Evolutionary conservation across 2,797 vertebrate species (phyloP).

Genomic region (Zenarchopterus dispar): DNA sequence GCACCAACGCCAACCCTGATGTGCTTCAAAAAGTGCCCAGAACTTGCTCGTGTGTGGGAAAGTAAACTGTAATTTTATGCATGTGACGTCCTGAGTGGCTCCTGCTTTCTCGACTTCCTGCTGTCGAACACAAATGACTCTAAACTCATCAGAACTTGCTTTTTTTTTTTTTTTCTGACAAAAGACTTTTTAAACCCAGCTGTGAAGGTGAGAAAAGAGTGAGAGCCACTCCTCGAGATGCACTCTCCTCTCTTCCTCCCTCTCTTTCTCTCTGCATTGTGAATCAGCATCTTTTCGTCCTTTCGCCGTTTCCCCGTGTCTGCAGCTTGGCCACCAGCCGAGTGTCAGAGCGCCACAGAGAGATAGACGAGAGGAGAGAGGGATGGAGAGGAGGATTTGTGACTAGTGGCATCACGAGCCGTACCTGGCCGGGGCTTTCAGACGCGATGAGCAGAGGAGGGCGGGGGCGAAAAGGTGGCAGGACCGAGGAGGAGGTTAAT

Average conservation of each 20-base stretch:
- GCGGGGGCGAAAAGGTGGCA: not conserved
- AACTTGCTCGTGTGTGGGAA: too few relatives aligned
- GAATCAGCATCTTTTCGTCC: slow-evolving; percentile 77
- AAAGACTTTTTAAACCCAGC: slow-evolving; percentile 19
- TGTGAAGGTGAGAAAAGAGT: slow-evolving; percentile 21
- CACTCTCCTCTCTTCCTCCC: slow-evolving; percentile 8
- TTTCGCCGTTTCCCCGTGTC: slow-evolving; percentile 30
- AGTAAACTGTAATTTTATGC: too few relatives aligned
- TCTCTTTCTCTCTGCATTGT: slow-evolving; percentile 56
- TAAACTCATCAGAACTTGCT: too few relatives aligned
- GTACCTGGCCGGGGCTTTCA: slow-evolving; percentile 22
- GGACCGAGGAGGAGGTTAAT: slow-evolving; percentile 6
- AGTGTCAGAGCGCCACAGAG: slow-evolving; percentile 20
- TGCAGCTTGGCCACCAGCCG: slow-evolving; percentile 54
- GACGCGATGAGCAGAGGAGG: slow-evolving; percentile 30
- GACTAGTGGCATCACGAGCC: slow-evolving; percentile 23
- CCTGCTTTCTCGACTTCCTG: too few relatives aligned
- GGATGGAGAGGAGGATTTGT: slow-evolving; percentile 26
- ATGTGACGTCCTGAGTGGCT: too few relatives aligned
- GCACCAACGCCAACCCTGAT: too few relatives aligned
- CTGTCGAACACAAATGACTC: too few relatives aligned
- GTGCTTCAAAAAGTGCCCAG: too few relatives aligned
- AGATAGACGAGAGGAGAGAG: slow-evolving; percentile 9
- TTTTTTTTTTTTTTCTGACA: slow-evolving; percentile 2
- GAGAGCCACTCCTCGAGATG: slow-evolving; percentile 12